phyloP scores from a whole-genome alignment of 2,797 vertebrate species.

The Enteromius treurensis region DNA sequence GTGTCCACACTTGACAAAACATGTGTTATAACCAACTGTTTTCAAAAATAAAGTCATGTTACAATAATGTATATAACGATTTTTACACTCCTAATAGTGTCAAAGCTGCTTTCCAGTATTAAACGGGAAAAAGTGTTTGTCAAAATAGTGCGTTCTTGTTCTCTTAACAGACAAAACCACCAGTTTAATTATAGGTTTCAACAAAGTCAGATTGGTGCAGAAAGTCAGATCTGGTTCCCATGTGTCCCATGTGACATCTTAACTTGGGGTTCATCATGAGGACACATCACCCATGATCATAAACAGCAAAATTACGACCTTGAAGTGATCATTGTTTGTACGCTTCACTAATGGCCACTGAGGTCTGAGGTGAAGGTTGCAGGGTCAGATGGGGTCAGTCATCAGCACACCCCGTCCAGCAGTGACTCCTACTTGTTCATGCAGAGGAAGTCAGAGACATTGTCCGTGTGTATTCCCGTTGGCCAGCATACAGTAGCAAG shows the following conservation, averaged over 20 bases:
- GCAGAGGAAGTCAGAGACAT: background rate
- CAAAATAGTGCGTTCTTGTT: too few species aligned
- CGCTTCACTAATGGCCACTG: background rate
- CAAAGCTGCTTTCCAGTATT: too few species aligned
- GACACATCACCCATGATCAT: background rate
- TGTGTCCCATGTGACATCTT: background rate
- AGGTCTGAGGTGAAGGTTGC: background rate
- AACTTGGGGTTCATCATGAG: background rate
- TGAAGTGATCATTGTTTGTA: background rate
- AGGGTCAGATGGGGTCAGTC: constrained; percentile 45
- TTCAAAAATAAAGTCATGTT: background rate
- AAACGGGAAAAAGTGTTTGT: too few species aligned
- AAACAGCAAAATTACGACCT: background rate
- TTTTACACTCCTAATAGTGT: too few species aligned
- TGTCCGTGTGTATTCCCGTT: background rate
- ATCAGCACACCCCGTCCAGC: background rate
- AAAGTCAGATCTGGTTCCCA: background rate
- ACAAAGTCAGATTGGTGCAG: background rate
- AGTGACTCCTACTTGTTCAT: background rate
- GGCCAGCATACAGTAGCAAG: background rate
- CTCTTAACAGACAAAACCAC: too few species aligned
- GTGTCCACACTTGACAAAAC: background rate
- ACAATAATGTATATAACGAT: too few species aligned
- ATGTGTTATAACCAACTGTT: background rate
- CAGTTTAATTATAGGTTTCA: background rate